Percentiles rank a stretch among this genome's conserved stretches.
These are phyloP conservation scores for Poecilia picta DNA, from an alignment of 2,797 vertebrate species.

Conservation along the genomic window DNA sequence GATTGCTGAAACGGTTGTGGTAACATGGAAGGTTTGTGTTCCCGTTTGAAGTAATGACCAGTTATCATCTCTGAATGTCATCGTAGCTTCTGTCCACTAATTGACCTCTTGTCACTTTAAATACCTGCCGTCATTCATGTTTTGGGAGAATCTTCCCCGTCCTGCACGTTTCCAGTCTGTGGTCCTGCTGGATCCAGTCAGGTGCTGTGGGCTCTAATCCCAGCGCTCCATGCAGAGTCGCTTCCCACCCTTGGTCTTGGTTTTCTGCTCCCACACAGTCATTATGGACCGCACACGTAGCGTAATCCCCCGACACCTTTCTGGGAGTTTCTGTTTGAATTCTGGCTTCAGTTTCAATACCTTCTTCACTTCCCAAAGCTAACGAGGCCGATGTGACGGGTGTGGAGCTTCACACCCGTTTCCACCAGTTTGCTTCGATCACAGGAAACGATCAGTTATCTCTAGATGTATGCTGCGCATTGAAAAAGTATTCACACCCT, in stretches of 20 bases:
- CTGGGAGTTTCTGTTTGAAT: background rate
- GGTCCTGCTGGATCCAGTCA: constrained; percentile 9
- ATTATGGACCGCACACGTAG: constrained; percentile 75
- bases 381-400: background rate
- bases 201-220: constrained; percentile 44
- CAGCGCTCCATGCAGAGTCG: constrained; percentile 31
- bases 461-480: background rate
- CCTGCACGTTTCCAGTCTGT: background rate
- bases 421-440: background rate
- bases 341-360: background rate
- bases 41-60: background rate
- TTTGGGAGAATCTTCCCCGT: background rate
- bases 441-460: background rate
- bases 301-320: constrained; percentile 49
- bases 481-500: background rate
- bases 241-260: constrained; percentile 57
- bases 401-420: background rate
- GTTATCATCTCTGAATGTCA: background rate
- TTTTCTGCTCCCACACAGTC: constrained; percentile 72
- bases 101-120: constrained; percentile 26
- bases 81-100: constrained; percentile 5
- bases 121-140: constrained; percentile 11
- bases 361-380: background rate
- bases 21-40: background rate
- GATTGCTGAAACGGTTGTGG: background rate